phyloP scores from a whole-genome alignment of 2,888 invertebrate genomes.

The Electrophaes corylata region DNA sequence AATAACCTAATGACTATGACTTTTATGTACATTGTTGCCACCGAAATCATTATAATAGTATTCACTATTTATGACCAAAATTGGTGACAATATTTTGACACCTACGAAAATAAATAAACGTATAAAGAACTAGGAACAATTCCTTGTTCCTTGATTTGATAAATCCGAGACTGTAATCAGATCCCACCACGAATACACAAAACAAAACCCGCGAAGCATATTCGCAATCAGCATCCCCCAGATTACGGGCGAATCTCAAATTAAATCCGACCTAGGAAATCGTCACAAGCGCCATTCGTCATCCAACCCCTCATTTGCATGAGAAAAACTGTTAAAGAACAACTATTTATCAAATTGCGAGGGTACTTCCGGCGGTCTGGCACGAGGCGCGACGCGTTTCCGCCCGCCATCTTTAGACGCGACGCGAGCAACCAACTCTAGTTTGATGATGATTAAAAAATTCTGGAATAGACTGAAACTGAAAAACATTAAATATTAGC shows the following conservation, averaged over 20 bases:
- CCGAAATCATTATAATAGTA: too few relatives aligned
- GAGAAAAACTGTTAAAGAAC: constrained; percentile 83
- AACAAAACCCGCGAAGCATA: constrained; percentile 42
- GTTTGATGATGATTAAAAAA: constrained; percentile 5
- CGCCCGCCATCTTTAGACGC: constrained; percentile 74
- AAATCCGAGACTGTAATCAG: constrained; percentile 9
- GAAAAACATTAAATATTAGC: too few relatives aligned
- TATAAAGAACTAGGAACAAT: too few relatives aligned
- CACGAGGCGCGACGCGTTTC: constrained; percentile 80
- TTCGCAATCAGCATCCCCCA: constrained; percentile 58
- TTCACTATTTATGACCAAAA: too few relatives aligned
- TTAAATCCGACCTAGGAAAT: constrained; percentile 82
- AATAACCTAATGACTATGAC: too few relatives aligned
- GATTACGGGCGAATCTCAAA: constrained; percentile 75
- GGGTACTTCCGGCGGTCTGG: constrained; percentile 81
- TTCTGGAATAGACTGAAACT: constrained; percentile 43
- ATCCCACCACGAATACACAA: constrained; percentile 29
- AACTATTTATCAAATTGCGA: constrained; percentile 84
- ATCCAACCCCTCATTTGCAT: constrained; percentile 83
- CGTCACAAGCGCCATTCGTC: constrained; percentile 82
- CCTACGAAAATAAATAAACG: too few relatives aligned
- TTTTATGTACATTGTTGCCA: too few relatives aligned
- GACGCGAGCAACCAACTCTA: constrained; percentile 49
- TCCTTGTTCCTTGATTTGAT: too few relatives aligned
- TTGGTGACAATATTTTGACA: too few relatives aligned